Percentiles rank a stretch among this genome's conserved stretches.
phyloP scores from a whole-genome alignment of 2,113 vertebrate genomes.

The Urocolius indicus region DNA sequence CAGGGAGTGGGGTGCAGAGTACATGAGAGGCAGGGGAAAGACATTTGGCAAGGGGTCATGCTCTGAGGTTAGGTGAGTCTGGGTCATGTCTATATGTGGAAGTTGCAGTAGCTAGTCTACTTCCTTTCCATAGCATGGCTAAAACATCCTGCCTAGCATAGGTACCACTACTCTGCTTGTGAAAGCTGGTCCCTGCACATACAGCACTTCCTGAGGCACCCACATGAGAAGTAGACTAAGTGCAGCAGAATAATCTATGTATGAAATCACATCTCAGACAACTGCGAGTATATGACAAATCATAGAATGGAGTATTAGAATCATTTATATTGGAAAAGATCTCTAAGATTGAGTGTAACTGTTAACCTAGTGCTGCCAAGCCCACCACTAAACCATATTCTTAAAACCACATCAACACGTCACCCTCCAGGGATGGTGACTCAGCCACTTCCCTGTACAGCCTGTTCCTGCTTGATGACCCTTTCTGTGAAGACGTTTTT shows the following conservation, averaged over 20 bases:
- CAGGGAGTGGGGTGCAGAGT: neutral
- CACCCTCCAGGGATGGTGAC: too few species aligned
- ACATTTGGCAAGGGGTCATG: fast-evolving
- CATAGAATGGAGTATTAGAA: too few species aligned
- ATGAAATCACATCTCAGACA: neutral
- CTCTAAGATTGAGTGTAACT: too few species aligned
- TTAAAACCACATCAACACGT: too few species aligned
- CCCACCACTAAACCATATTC: too few species aligned
- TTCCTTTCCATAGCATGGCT: neutral
- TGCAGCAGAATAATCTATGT: fast-evolving
- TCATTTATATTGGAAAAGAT: too few species aligned
- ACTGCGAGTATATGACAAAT: neutral
- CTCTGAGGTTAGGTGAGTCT: neutral
- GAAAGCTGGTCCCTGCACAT: neutral
- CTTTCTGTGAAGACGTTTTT: too few species aligned
- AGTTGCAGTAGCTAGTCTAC: neutral
- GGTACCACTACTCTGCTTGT: neutral
- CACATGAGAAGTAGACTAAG: neutral
- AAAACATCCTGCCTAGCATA: neutral
- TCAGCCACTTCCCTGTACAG: too few species aligned
- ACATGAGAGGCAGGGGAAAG: fast-evolving
- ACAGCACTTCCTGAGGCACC: neutral
- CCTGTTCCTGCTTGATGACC: too few species aligned
- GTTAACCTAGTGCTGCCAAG: too few species aligned
- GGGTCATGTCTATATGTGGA: neutral